Conservation (phyloP, 64 coral and sea anemone species). For the Pocillopora verrucosa region DNA sequence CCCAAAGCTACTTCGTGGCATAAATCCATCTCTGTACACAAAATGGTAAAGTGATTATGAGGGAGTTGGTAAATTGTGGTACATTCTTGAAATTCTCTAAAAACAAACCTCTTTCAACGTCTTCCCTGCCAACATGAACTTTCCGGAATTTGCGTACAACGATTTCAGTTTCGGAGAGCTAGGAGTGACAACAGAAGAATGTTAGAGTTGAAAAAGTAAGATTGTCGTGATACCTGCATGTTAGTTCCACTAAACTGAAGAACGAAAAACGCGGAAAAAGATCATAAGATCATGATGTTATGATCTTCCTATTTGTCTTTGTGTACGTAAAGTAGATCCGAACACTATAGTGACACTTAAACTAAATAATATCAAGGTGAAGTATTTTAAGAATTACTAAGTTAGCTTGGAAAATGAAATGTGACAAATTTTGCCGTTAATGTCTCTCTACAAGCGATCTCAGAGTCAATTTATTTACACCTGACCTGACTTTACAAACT, state of each 20-base stretch:
- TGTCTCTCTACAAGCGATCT: too few species aligned
- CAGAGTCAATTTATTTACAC: neutral
- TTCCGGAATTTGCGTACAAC: constrained; percentile 30
- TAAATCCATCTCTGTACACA: neutral
- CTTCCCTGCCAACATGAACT: constrained; percentile 49
- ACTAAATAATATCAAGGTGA: too few species aligned
- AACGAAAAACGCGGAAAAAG: neutral
- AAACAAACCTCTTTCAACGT: constrained; percentile 51
- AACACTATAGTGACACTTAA: too few species aligned
- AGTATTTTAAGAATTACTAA: too few species aligned
- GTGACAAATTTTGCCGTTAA: neutral
- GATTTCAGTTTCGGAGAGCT: constrained; percentile 57
- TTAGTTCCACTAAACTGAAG: neutral
- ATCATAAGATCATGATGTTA: neutral
- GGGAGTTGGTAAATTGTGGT: neutral
- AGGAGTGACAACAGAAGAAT: neutral
- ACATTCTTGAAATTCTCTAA: neutral
- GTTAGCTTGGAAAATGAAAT: too few species aligned
- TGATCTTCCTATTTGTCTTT: too few species aligned
- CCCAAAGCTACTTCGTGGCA: neutral
- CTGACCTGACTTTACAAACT: too few species aligned
- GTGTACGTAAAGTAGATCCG: too few species aligned
- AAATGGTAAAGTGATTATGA: neutral
- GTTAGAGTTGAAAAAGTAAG: neutral
- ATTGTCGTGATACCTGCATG: neutral